Evolutionary conservation across 2,113 vertebrate species (phyloP).

Genomic region (Muntiacus muntjak): DNA sequence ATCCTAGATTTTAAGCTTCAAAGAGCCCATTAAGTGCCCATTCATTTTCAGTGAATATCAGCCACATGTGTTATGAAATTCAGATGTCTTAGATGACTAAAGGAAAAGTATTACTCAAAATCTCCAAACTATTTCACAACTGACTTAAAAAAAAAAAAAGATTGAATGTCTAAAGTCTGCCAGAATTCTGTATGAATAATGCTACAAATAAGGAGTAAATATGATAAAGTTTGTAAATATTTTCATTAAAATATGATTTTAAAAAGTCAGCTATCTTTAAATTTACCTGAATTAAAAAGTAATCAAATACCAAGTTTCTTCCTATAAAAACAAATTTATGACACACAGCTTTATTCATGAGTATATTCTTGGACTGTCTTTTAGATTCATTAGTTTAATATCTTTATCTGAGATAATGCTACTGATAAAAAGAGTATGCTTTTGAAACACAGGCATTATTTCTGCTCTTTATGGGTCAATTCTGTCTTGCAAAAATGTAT

Average conservation of each 20-base stretch:
- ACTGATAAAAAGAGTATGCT: neutral
- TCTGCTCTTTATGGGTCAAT: neutral
- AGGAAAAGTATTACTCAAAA: neutral
- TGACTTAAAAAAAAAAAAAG: neutral
- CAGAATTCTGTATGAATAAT: neutral
- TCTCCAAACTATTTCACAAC: neutral
- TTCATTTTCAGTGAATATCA: neutral
- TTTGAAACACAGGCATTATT: neutral
- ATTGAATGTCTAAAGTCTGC: neutral
- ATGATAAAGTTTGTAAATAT: neutral
- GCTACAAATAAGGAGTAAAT: neutral
- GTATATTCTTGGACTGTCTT: neutral
- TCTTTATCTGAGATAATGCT: neutral
- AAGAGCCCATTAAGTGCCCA: neutral
- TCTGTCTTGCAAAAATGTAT: neutral
- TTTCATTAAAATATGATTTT: neutral
- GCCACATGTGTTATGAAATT: neutral
- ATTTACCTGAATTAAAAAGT: neutral
- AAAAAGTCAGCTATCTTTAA: neutral
- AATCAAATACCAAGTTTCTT: neutral
- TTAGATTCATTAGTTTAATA: neutral
- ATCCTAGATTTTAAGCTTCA: neutral
- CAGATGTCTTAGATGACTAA: neutral
- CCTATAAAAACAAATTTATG: neutral
- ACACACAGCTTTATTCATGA: neutral